These are phyloP conservation scores for Palythoa heliodiscus DNA, from an alignment of 92 coral and sea anemone genomes.

Conservation along the genomic window DNA sequence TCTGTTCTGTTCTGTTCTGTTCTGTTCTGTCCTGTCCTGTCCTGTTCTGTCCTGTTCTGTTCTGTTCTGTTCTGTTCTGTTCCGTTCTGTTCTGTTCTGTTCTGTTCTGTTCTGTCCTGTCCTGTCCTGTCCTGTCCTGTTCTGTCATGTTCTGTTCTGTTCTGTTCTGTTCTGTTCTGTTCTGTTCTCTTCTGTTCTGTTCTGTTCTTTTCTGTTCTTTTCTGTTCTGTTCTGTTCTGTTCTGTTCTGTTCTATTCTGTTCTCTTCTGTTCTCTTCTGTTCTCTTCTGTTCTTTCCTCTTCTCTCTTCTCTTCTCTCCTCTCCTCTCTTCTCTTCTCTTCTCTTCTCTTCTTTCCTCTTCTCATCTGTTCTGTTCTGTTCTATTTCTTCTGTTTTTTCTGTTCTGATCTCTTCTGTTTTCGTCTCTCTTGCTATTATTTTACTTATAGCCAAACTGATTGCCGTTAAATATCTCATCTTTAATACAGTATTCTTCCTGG, in stretches of 20 bases:
- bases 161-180: background rate
- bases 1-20: background rate
- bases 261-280: no score
- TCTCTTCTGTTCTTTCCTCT: no score
- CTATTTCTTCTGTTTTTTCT: background rate
- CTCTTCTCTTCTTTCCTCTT: no score
- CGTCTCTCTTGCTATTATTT: no score
- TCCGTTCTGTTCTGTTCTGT: background rate
- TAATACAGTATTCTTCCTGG: slow-evolving; percentile 22
- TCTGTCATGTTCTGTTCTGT: background rate
- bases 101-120: background rate
- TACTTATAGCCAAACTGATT: background rate
- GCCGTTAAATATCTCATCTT: background rate
- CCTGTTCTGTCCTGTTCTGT: background rate
- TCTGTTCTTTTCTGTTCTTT: no score
- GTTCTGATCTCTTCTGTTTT: background rate
- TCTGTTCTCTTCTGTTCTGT: no score
- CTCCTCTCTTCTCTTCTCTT: no score
- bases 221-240: no score
- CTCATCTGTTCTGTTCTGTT: no score
- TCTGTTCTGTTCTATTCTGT: no score
- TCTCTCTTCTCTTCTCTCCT: no score
- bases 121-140: background rate
- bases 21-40: background rate
- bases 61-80: background rate